Percentiles rank a stretch among this genome's conserved stretches.
These are phyloP conservation scores for Xestoiulus laeticollis DNA, from an alignment of 2,888 invertebrate genomes.

Conservation along the genomic window DNA sequence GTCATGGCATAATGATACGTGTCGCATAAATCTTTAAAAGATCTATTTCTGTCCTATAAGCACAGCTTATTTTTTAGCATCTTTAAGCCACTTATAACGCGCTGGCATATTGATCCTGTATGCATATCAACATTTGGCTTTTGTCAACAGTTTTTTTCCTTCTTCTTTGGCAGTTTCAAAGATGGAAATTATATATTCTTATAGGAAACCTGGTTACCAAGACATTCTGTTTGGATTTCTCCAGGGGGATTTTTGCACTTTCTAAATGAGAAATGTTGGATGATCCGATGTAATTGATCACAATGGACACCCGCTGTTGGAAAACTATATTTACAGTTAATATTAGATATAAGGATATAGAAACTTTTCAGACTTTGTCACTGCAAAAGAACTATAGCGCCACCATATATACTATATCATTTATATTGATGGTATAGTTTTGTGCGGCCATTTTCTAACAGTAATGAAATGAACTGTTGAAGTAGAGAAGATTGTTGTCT, in stretches of 20 bases:
- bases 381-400: neutral
- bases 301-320: no score
- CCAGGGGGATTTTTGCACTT: neutral
- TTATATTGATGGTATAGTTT: neutral
- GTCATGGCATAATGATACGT: neutral
- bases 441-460: neutral
- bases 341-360: no score
- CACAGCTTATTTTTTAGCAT: neutral
- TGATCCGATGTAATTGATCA: neutral
- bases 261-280: neutral
- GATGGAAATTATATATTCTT: neutral
- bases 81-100: constrained; percentile 7
- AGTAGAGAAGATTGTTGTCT: neutral
- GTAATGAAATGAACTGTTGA: neutral
- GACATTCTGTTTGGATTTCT: neutral
- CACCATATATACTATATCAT: neutral
- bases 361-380: no score
- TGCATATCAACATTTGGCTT: constrained; percentile 34
- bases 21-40: neutral
- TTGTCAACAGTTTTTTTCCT: neutral
- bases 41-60: neutral
- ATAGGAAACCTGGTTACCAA: neutral
- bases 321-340: no score
- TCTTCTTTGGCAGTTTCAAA: neutral
- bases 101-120: constrained; percentile 20